phyloP scores from a whole-genome alignment of 1,140 invertebrate genomes.

The Polypedilum vanderplanki region DNA sequence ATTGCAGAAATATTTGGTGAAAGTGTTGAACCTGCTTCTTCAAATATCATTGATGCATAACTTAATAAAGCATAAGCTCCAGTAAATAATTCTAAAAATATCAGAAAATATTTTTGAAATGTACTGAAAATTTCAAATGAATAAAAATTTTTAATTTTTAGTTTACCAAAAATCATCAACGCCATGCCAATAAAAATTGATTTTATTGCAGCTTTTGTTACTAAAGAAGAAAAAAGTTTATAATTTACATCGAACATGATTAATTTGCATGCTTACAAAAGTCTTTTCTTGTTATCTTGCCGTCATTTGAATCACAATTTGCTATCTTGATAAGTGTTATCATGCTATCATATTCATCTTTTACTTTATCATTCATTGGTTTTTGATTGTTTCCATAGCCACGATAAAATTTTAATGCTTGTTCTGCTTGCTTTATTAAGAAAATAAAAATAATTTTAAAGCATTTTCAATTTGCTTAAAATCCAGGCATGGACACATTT shows the following conservation, averaged over 20 bases:
- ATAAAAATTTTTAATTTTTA: slow-evolving; percentile 34
- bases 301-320: neutral
- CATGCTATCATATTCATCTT: neutral
- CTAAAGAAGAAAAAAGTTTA: slow-evolving; percentile 31
- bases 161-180: slow-evolving; percentile 1
- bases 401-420: slow-evolving; percentile 38
- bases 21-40: slow-evolving; percentile 52
- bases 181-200: neutral
- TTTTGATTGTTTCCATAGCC: slow-evolving; percentile 36
- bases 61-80: slow-evolving; percentile 50
- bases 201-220: slow-evolving; percentile 4
- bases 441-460: neutral
- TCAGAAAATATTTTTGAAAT: too few species aligned
- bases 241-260: neutral
- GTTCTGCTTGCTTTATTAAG: slow-evolving; percentile 36
- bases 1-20: slow-evolving; percentile 59
- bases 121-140: too few species aligned
- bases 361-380: slow-evolving; percentile 32
- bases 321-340: neutral
- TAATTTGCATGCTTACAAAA: neutral
- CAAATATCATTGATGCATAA: slow-evolving; percentile 57
- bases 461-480: neutral
- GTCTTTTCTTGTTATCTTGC: neutral
- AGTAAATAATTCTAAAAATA: slow-evolving; percentile 45
- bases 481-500: too few species aligned